Evolutionary conservation across 2,113 vertebrate species (phyloP).

Genomic region (Leiothrix lutea): DNA sequence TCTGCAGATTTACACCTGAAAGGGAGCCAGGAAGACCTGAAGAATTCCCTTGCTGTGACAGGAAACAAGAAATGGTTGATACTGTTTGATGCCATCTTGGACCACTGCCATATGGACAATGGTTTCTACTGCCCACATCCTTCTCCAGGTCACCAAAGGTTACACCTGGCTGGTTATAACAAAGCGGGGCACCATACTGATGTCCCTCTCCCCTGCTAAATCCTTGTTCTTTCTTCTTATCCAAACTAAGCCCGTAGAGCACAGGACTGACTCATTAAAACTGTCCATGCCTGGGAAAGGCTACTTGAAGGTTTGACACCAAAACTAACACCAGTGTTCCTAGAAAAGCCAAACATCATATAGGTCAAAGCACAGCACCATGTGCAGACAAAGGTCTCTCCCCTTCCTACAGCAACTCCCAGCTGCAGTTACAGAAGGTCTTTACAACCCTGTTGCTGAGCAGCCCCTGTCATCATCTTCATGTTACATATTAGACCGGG

Average conservation of each 20-base stretch:
- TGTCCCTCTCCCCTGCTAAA: neutral
- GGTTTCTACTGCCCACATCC: neutral
- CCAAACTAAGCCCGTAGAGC: neutral
- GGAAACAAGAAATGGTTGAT: neutral
- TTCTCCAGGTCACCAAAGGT: neutral
- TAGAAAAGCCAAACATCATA: neutral
- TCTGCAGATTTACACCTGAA: neutral
- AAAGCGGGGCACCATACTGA: neutral
- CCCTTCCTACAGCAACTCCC: neutral
- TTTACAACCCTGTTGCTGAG: neutral
- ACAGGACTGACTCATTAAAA: neutral
- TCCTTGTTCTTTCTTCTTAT: neutral
- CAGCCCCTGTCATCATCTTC: neutral
- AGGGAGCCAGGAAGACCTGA: neutral
- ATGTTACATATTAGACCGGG: neutral
- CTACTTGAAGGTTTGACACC: fast-evolving
- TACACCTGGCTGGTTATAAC: neutral
- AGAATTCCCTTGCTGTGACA: neutral
- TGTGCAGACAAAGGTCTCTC: neutral
- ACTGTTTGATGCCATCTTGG: neutral
- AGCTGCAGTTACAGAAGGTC: neutral
- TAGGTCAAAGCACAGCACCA: neutral
- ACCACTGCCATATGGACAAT: neutral
- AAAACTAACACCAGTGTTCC: neutral
- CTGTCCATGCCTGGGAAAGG: neutral